Conservation (phyloP, 35 echinoderm and acorn worm genomes). For the Apostichopus japonicus region DNA sequence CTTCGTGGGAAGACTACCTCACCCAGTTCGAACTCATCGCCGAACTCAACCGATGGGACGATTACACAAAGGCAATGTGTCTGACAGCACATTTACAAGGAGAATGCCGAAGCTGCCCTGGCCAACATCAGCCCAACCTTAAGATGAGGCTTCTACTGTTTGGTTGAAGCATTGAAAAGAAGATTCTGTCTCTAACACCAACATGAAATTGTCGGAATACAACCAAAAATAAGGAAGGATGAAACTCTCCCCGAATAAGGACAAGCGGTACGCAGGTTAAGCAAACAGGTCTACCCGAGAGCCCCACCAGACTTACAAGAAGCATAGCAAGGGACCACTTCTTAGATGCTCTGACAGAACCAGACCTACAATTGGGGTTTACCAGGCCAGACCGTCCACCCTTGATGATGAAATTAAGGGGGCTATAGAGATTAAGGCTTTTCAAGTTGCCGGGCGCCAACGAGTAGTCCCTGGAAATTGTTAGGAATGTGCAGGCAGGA, state of each 20-base stretch:
- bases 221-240: constrained; percentile 56
- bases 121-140: not conserved
- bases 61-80: constrained; percentile 42
- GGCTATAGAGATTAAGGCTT: constrained; percentile 63
- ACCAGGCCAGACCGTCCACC: constrained; percentile 24
- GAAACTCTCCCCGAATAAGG: constrained; percentile 17
- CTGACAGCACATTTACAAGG: constrained; percentile 44
- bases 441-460: constrained; percentile 42
- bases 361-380: not conserved
- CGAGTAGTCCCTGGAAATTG: not conserved
- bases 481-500: not conserved
- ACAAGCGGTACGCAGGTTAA: not conserved
- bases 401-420: constrained; percentile 10
- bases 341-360: constrained; percentile 28
- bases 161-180: constrained; percentile 37
- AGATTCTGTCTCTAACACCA: constrained; percentile 63
- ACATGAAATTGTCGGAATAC: constrained; percentile 44
- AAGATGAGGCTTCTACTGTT: not conserved
- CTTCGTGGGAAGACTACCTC: constrained; percentile 51
- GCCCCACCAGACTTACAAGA: not conserved
- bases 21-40: constrained; percentile 56
- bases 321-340: constrained; percentile 22
- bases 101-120: constrained; percentile 29
- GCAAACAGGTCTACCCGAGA: constrained; percentile 2
- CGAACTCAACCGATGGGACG: constrained; percentile 45